Evolutionary conservation across 1,140 invertebrate genomes (phyloP), one percentile per base, ranked within the genome.

Genomic region (Lepidurus couesii): DNA sequence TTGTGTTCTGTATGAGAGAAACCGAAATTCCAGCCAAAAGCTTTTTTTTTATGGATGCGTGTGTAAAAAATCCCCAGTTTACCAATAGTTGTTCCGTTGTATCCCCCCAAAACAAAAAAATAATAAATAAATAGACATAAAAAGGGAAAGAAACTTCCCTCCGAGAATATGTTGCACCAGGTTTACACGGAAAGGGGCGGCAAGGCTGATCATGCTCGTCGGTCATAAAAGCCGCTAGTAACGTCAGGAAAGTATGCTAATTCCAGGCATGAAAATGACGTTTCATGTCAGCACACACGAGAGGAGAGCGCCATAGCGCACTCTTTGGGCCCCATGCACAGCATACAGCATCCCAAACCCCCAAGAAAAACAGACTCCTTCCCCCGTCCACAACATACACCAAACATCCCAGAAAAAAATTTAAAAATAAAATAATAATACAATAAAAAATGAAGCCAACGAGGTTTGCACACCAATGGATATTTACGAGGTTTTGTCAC

Each of bases 221-320:
- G 53, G 53, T 65, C 53, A 65, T 65, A 65, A 65, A 65, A 65
- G 53, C 53, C 53, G 53, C 53, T 65, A 65, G 53, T 65, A 65
- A 65, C 16, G 53, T 65, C 53, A 65, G n/a, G 53, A 65, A 65
- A 65, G 53, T 65, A 65, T 65, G 53, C 53, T 65, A 65, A 65
- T 65, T 65, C 53, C 53, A 65, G 53, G 53, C 53, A 65, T 65
- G 53, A 65, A 65, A 65, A 65, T 65, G 53, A 65, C 53, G 53
- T 65, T 65, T 65, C 53, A 65, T 65, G 53, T 65, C 53, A 65
- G 53, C 53, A 65, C 53, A 65, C 53, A 65, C 53, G 53, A 65
- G 53, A 65, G 21, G 16, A 65, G 53, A 65, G 53, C 13, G 13
- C 53, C 53, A 65, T 65, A 65, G 16, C 53, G 53, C 53, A 65